Evolutionary conservation across 2,797 vertebrate species (phyloP).

Genomic region (Syngnathus rostellatus): DNA sequence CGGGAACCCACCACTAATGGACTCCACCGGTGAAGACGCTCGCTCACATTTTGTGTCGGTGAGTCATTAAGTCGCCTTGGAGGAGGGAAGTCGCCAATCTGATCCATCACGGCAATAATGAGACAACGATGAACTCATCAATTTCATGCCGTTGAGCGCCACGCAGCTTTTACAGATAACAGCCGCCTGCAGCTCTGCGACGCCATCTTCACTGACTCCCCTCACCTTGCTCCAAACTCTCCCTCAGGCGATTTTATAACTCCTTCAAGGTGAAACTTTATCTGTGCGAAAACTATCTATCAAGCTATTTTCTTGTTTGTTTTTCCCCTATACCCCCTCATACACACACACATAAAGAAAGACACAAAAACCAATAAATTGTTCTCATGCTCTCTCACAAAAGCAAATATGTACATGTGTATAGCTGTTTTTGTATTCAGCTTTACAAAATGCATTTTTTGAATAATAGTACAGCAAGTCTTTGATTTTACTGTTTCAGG

Average conservation of each 20-base stretch:
- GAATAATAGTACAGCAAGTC: background rate
- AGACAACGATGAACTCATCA: conserved; percentile 71
- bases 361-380: background rate
- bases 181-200: conserved; percentile 21
- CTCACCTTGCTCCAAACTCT: background rate
- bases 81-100: conserved; percentile 71
- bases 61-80: conserved; percentile 74
- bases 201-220: conserved; percentile 4
- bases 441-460: background rate
- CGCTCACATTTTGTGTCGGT: conserved; percentile 67
- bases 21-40: conserved; percentile 61
- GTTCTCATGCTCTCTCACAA: background rate
- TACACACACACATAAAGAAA: background rate
- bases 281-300: background rate
- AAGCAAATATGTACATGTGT: background rate
- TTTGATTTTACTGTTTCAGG: background rate
- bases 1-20: conserved; percentile 58
- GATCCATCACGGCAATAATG: conserved; percentile 75
- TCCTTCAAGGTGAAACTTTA: conserved; percentile 4
- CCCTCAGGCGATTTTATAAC: conserved; percentile 3
- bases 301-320: background rate
- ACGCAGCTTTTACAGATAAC: conserved; percentile 28
- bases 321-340: background rate
- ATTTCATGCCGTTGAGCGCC: conserved; percentile 57
- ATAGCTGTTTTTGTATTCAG: background rate